Percentiles rank a stretch among this genome's conserved stretches.
Conservation (phyloP, 2,113 vertebrate genomes). For the Osmerus mordax region DNA sequence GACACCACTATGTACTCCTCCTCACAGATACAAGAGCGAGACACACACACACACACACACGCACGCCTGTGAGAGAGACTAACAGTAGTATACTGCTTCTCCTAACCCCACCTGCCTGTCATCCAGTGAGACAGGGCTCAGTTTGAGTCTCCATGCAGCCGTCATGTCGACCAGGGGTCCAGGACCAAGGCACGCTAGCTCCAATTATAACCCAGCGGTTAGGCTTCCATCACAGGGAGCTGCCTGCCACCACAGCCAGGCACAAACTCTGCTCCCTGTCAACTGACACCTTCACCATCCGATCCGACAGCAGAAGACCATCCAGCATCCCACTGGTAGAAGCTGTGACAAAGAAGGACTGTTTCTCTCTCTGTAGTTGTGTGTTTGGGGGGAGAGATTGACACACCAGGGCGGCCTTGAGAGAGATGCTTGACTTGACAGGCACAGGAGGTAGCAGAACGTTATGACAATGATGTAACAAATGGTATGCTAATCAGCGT, state of each 20-base stretch:
- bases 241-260: conserved; percentile 39
- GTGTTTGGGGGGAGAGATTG: too few relatives aligned
- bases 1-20: conserved; percentile 19
- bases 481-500: too few relatives aligned
- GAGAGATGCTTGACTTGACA: too few relatives aligned
- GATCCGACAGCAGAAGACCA: conserved; percentile 39
- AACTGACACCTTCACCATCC: conserved; percentile 46
- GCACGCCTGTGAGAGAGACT: not conserved
- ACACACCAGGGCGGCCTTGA: too few relatives aligned
- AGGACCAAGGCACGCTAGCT: too few relatives aligned
- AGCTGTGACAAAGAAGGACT: too few relatives aligned
- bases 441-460: too few relatives aligned
- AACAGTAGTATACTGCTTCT: not conserved
- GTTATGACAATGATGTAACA: too few relatives aligned
- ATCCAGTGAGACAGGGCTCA: conserved; percentile 48
- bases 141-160: too few relatives aligned
- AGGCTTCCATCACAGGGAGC: conserved; percentile 25
- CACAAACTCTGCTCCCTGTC: conserved; percentile 36
- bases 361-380: too few relatives aligned
- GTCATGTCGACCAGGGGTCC: conserved; percentile 3
- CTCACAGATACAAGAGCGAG: conserved; percentile 18
- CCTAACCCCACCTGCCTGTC: conserved; percentile 35
- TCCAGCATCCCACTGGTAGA: too few relatives aligned
- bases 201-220: not conserved
- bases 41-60: conserved; percentile 31